Base-by-base conservation (phyloP, 1,140 invertebrate species). In the Papilio helenus region DNA sequence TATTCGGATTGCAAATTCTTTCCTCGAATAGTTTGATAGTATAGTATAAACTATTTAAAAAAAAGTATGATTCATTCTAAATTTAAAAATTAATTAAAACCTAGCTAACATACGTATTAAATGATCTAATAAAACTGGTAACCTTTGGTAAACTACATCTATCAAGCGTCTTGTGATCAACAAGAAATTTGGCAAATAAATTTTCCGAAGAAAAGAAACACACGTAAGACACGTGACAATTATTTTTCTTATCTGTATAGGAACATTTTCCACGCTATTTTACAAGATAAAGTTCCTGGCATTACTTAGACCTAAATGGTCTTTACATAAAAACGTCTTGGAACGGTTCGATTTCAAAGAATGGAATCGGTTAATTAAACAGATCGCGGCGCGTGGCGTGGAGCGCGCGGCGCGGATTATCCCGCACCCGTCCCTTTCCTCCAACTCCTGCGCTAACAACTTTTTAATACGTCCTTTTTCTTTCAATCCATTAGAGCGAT, bases 281-380 rank as follows among this genome's bases (percentile, higher is more conserved):
- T 20, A 61, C 20, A 29, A 23, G 12, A 23, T 20, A 0, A 61
- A 61, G 12, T 26, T 61, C 26, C 61, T 9, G 16, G 12, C 20
- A 8, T 34, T 68, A 68, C 61, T 68, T 68, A 68, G 18, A 68
- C 29, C 61, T 68, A 68, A 68, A 68, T 68, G 12, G 23, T 68
- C 16, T 68, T 26, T 29, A 68, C 34, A 29, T 29, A 68, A 68
- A 68, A 68, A 68, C 29, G 14, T 68, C 61, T 68, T 29, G 23
- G 71, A 72, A 72, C 34, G 39, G 71, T 39, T 76, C 46, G 26
- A 51, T 51, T 76, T 76, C 61, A 80, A 84, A 84, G 81, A 84
- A 82, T 84, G 61, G 83, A 79, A 81, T 81, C 79, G 80, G 80
- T 82, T 85, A 85, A 85, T 85, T 85, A 85, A 83, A 85, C 80